Percentiles rank a stretch among this genome's conserved stretches.
These are phyloP conservation scores for Tetropium fuscum DNA, from an alignment of 2,888 invertebrate species.

Conservation along the genomic window DNA sequence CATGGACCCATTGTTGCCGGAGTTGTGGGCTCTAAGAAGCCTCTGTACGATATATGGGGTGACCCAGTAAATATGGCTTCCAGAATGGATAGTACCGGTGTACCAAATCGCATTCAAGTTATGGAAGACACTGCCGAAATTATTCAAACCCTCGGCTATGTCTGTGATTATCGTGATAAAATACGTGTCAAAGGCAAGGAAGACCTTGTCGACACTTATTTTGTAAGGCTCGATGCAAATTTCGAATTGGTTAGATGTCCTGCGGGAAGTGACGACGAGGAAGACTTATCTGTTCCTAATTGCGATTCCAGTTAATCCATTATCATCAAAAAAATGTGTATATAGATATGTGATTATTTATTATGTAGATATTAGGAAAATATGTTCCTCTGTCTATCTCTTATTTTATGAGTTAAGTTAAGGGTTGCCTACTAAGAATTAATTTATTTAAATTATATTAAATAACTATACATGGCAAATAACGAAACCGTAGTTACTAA, in stretches of 20 bases:
- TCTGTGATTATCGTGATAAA: slow-evolving; percentile 77
- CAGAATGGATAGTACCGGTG: slow-evolving; percentile 94
- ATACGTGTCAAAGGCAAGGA: slow-evolving; percentile 80
- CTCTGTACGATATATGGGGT: slow-evolving; percentile 97
- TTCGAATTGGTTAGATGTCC: slow-evolving; percentile 45
- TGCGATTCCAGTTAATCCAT: too few species aligned
- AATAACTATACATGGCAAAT: too few species aligned
- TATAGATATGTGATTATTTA: too few species aligned
- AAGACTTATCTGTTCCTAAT: too few species aligned
- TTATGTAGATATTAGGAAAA: too few species aligned
- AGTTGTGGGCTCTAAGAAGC: slow-evolving; percentile 94
- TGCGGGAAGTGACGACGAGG: slow-evolving; percentile 8
- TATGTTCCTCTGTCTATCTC: too few species aligned
- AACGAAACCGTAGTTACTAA: too few species aligned
- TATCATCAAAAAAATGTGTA: too few species aligned
- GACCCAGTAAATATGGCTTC: slow-evolving; percentile 97
- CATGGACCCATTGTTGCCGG: slow-evolving; percentile 94
- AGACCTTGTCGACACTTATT: slow-evolving; percentile 78
- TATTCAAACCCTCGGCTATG: slow-evolving; percentile 75
- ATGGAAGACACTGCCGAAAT: slow-evolving; percentile 79
- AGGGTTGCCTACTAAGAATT: too few species aligned
- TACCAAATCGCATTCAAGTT: slow-evolving; percentile 67
- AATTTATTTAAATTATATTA: too few species aligned
- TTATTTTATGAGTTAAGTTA: too few species aligned
- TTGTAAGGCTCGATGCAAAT: slow-evolving; percentile 74